These are phyloP conservation scores for Unio pictorum DNA, from an alignment of 2,888 invertebrate species.

Conservation along the genomic window DNA sequence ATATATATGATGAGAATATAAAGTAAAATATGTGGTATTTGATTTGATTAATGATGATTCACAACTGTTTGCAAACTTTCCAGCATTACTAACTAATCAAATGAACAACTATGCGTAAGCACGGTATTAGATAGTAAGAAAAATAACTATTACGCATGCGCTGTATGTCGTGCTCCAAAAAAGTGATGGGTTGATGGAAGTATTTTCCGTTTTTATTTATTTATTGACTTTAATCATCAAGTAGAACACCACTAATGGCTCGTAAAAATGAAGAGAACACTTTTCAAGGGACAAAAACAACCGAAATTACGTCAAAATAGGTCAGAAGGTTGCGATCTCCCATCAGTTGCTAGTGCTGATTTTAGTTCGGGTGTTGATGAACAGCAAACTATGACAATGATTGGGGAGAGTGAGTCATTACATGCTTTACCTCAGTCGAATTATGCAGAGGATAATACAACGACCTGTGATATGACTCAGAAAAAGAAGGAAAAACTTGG, in stretches of 20 bases:
- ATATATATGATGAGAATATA: background rate
- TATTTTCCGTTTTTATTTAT: slow-evolving; percentile 11
- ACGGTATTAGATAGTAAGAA: slow-evolving; percentile 21
- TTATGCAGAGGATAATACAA: slow-evolving; percentile 38
- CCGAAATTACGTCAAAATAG: slow-evolving; percentile 7
- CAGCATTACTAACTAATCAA: slow-evolving; percentile 21
- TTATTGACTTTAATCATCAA: slow-evolving; percentile 9
- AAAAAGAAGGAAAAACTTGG: slow-evolving; percentile 58
- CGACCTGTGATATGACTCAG: slow-evolving; percentile 24
- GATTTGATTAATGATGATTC: too few species aligned
- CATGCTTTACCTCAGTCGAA: slow-evolving; percentile 27
- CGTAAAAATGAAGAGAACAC: slow-evolving; percentile 58
- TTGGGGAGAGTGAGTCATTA: slow-evolving; percentile 33
- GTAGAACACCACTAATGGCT: background rate
- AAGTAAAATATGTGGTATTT: background rate
- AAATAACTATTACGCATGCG: slow-evolving; percentile 40
- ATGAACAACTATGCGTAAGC: slow-evolving; percentile 15
- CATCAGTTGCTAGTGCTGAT: slow-evolving; percentile 14
- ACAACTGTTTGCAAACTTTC: background rate
- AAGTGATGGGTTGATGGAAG: slow-evolving; percentile 15
- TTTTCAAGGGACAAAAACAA: slow-evolving; percentile 31
- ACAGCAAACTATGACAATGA: slow-evolving; percentile 24
- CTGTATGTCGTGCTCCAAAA: slow-evolving; percentile 13
- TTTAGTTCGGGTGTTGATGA: slow-evolving; percentile 13
- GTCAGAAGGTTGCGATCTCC: slow-evolving; percentile 12